phyloP scores from a whole-genome alignment of 2,888 invertebrate genomes.

The Lamellibrachia columna region DNA sequence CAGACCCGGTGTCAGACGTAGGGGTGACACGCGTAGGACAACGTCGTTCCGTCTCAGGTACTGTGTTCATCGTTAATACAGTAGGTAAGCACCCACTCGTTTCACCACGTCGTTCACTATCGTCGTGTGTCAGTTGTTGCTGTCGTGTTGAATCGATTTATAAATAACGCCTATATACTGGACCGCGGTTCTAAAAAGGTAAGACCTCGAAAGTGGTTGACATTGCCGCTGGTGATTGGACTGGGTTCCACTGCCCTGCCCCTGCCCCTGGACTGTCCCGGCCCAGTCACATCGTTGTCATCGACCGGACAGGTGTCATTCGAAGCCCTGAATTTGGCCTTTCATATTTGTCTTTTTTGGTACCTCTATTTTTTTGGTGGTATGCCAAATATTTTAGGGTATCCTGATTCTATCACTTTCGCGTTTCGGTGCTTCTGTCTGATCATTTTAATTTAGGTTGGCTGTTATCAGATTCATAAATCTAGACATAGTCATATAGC shows the following conservation, averaged over 20 bases:
- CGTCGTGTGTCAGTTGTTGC: background rate
- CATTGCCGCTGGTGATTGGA: background rate
- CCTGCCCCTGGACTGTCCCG: background rate
- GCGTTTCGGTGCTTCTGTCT: background rate
- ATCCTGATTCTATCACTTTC: too few species aligned
- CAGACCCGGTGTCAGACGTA: background rate
- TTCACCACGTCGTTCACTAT: background rate
- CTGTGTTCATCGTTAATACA: background rate
- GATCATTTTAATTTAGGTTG: background rate
- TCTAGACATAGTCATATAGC: too few species aligned
- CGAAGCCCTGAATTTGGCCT: background rate
- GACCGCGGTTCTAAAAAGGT: background rate
- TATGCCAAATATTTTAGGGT: background rate
- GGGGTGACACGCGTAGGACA: background rate
- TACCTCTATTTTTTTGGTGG: background rate
- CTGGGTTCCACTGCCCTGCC: background rate
- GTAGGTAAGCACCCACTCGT: background rate
- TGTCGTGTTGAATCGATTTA: background rate
- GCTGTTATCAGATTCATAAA: too few species aligned
- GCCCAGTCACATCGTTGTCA: background rate
- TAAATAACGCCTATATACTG: background rate
- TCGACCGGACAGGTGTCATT: background rate
- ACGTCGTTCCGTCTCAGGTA: background rate
- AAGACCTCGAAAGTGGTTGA: conserved; percentile 1
- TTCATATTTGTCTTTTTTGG: background rate